These are phyloP conservation scores for Tetrao urogallus DNA, from an alignment of 2,113 vertebrate genomes.

Conservation along the genomic window DNA sequence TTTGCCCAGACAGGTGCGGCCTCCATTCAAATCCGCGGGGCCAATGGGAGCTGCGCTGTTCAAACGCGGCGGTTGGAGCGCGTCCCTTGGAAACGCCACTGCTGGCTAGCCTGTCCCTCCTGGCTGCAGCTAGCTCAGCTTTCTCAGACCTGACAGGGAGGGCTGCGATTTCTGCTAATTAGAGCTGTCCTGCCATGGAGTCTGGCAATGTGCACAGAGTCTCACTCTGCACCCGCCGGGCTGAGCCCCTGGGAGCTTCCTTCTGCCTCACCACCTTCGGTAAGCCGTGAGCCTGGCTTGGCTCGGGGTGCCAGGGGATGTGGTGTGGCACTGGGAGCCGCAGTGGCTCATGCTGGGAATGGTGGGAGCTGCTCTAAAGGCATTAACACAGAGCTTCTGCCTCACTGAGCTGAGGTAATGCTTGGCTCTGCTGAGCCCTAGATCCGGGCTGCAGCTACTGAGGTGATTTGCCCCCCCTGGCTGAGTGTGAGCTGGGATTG, in stretches of 20 bases:
- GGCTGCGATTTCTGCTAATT: not conserved
- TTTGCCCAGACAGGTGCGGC: conserved; percentile 55
- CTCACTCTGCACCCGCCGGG: conserved; percentile 59
- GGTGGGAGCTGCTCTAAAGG: not conserved
- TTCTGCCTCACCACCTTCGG: conserved; percentile 80
- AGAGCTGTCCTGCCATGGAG: conserved; percentile 69
- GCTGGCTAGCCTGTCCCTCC: not conserved
- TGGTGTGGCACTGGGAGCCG: accelerated
- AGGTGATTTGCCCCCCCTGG: not conserved
- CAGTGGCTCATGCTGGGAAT: accelerated
- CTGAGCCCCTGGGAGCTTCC: conserved; percentile 46
- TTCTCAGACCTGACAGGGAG: not conserved
- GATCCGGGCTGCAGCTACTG: accelerated
- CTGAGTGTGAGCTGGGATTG: not conserved
- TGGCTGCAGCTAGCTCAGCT: not conserved
- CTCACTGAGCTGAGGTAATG: not conserved
- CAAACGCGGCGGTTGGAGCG: conserved; percentile 65
- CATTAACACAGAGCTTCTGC: not conserved
- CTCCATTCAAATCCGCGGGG: conserved; percentile 18
- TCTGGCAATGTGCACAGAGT: conserved; percentile 1
- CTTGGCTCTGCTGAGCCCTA: accelerated
- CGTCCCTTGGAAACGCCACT: not conserved
- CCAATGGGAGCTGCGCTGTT: conserved; percentile 18
- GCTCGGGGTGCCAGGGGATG: not conserved
- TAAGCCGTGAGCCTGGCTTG: conserved; percentile 76